phyloP scores from a whole-genome alignment of 1,140 invertebrate species.

The Globodera rostochiensis region DNA sequence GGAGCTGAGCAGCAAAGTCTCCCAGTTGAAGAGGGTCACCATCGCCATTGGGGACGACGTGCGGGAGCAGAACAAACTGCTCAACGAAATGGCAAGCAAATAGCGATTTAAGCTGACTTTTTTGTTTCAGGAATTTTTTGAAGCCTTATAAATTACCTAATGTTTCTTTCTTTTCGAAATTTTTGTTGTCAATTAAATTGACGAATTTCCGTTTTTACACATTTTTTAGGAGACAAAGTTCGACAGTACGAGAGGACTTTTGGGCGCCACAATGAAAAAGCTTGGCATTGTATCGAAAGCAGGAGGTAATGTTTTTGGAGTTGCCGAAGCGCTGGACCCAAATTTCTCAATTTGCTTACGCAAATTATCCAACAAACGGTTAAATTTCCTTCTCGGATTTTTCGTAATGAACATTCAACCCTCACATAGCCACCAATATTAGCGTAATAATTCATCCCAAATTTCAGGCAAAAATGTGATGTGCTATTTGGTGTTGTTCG shows the following conservation, averaged over 20 bases:
- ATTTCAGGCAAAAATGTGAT: slow-evolving; percentile 57
- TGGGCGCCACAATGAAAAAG: slow-evolving; percentile 58
- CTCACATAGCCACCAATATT: neutral
- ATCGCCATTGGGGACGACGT: slow-evolving; percentile 63
- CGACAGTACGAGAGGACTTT: slow-evolving; percentile 41
- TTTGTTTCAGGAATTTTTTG: neutral
- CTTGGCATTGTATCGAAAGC: slow-evolving; percentile 55
- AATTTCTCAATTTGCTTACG: no score
- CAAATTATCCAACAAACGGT: neutral
- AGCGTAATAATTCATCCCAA: slow-evolving; percentile 10
- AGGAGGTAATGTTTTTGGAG: slow-evolving; percentile 47
- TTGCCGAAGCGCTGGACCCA: no score
- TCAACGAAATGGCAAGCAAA: slow-evolving; percentile 50
- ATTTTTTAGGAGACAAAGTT: slow-evolving; percentile 34
- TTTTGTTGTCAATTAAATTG: neutral
- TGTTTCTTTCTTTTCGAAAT: no score
- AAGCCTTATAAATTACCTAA: no score
- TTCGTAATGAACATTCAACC: slow-evolving; percentile 17
- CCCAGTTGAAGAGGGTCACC: slow-evolving; percentile 52
- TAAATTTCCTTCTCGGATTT: slow-evolving; percentile 8
- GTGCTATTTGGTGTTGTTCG: slow-evolving; percentile 57
- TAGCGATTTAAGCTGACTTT: neutral
- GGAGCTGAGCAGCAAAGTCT: slow-evolving; percentile 50
- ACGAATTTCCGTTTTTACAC: neutral
- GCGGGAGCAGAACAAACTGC: slow-evolving; percentile 60